A percentile compares a stretch with the other conserved stretches of the same genome.
Evolutionary conservation across 2,888 invertebrate genomes (phyloP).

Genomic region (Brachyptera risi): DNA sequence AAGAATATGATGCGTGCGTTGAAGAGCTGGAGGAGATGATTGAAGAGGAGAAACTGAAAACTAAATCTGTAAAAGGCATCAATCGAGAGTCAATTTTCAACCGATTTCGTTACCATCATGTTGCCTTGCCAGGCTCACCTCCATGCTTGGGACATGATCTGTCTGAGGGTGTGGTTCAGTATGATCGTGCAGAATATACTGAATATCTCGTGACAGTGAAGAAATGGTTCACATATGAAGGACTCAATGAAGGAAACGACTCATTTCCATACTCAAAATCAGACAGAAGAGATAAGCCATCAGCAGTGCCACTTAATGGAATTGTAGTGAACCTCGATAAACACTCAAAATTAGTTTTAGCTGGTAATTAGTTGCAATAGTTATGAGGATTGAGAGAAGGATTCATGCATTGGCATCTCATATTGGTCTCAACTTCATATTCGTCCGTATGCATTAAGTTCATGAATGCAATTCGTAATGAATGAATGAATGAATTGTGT

Average conservation of each 20-base stretch:
- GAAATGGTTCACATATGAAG: not conserved
- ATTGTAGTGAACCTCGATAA: too few species aligned
- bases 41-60: not conserved
- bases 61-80: not conserved
- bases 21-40: not conserved
- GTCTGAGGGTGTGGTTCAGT: conserved; percentile 10
- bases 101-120: not conserved
- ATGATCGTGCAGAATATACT: not conserved
- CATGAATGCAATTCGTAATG: too few species aligned
- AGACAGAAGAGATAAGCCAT: conserved; percentile 3
- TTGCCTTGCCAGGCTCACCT: not conserved
- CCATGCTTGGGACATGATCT: conserved; percentile 15
- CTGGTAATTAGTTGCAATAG: too few species aligned
- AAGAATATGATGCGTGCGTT: not conserved
- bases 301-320: not conserved
- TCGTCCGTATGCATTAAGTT: too few species aligned
- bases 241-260: not conserved
- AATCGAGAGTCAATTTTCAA: not conserved
- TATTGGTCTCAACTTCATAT: too few species aligned
- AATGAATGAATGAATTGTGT: too few species aligned
- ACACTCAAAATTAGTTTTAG: too few species aligned
- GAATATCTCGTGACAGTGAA: not conserved
- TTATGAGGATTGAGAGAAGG: too few species aligned
- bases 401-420: too few species aligned
- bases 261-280: not conserved